Percentiles rank a stretch among this genome's conserved stretches.
Evolutionary conservation across 2,888 invertebrate species (phyloP).

Genomic region (Melanophora roralis): DNA sequence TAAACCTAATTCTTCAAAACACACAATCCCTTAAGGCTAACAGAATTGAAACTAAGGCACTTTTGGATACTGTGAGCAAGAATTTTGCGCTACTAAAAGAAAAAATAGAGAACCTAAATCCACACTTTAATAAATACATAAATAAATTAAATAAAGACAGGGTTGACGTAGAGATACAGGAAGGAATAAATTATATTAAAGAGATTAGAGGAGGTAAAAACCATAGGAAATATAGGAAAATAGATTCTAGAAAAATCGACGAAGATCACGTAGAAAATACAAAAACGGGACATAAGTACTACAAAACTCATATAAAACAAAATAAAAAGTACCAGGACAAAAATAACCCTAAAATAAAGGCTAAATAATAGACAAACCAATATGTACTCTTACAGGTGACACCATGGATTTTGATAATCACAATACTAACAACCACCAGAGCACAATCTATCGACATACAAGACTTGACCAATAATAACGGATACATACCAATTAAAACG

Average conservation of each 20-base stretch:
- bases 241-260: slow-evolving; percentile 39
- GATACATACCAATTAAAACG: slow-evolving; percentile 53
- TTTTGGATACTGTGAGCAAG: slow-evolving; percentile 43
- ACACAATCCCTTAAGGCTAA: not conserved
- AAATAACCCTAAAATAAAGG: slow-evolving; percentile 42
- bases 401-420: not conserved
- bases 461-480: slow-evolving; percentile 55
- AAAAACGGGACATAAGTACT: slow-evolving; percentile 54
- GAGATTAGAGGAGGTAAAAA: slow-evolving; percentile 57
- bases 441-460: slow-evolving; percentile 54
- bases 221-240: slow-evolving; percentile 59
- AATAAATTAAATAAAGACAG: slow-evolving; percentile 45
- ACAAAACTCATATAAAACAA: slow-evolving; percentile 55
- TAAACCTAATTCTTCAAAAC: not conserved
- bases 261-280: slow-evolving; percentile 48
- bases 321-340: slow-evolving; percentile 55
- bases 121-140: too few relatives aligned
- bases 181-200: slow-evolving; percentile 42
- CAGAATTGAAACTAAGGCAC: slow-evolving; percentile 18
- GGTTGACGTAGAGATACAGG: slow-evolving; percentile 33
- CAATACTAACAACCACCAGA: slow-evolving; percentile 13
- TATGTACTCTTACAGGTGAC: slow-evolving; percentile 15
- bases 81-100: slow-evolving; percentile 37
- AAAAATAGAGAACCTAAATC: slow-evolving; percentile 31
- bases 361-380: slow-evolving; percentile 7